A percentile compares a stretch with the other conserved stretches of the same genome.
Conservation (phyloP, 2,797 vertebrate species). For the Salarias fasciatus region DNA sequence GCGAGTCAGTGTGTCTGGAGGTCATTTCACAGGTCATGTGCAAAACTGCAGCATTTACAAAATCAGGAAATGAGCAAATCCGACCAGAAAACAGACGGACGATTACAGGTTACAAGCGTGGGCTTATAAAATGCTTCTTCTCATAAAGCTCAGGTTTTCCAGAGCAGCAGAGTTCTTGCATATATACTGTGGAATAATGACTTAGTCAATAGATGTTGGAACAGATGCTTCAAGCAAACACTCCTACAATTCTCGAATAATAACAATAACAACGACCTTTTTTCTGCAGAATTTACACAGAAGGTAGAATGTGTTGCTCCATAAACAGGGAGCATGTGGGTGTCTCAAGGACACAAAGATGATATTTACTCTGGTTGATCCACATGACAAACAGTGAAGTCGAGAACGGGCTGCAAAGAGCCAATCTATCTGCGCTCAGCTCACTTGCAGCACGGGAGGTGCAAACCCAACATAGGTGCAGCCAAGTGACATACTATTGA, state of each 20-base stretch:
- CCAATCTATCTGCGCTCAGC: constrained; percentile 1
- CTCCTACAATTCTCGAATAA: neutral
- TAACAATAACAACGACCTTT: neutral
- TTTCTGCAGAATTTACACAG: constrained; percentile 26
- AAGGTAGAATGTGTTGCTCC: constrained; percentile 48
- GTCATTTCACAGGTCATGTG: constrained; percentile 8
- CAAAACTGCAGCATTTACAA: constrained; percentile 4
- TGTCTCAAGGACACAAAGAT: constrained; percentile 62
- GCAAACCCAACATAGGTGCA: constrained; percentile 28
- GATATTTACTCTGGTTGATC: constrained; percentile 52
- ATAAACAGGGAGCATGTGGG: constrained; percentile 69
- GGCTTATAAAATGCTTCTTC: neutral
- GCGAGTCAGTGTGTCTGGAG: constrained; percentile 12
- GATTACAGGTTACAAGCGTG: neutral
- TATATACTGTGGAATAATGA: neutral
- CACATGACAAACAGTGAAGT: constrained; percentile 42
- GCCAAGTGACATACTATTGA: constrained; percentile 61
- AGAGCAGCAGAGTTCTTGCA: neutral
- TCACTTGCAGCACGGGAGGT: constrained; percentile 37
- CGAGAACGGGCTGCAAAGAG: constrained; percentile 33
- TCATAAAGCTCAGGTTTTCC: constrained; percentile 2
- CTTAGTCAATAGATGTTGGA: neutral
- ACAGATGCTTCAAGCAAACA: neutral
- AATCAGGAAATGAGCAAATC: constrained; percentile 3
- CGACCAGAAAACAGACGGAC: neutral